These are phyloP conservation scores for Rhinella marina DNA, from an alignment of 2,797 vertebrate species.

Conservation along the genomic window DNA sequence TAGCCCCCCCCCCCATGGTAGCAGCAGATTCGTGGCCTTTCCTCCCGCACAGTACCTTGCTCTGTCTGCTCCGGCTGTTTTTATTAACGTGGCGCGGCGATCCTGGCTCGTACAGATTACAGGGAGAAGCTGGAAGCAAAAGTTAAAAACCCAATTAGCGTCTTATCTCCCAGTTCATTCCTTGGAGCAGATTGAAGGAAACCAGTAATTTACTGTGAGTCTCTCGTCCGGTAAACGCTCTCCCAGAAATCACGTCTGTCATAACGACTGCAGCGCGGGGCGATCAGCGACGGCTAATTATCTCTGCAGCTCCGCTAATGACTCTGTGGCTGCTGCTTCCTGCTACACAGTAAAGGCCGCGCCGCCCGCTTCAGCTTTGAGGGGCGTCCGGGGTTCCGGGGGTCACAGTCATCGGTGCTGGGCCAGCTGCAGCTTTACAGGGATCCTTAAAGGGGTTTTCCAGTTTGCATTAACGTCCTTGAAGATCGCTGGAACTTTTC, in stretches of 20 bases:
- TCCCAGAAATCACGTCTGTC: conserved; percentile 53
- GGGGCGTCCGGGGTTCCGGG: neutral
- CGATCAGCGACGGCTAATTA: conserved; percentile 32
- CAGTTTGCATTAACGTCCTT: too few relatives aligned
- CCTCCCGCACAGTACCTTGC: neutral
- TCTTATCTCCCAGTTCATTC: conserved; percentile 42
- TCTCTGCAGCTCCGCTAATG: conserved; percentile 48
- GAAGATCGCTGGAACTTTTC: too few relatives aligned
- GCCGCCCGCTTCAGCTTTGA: neutral
- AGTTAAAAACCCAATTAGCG: conserved; percentile 55
- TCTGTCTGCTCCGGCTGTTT: neutral
- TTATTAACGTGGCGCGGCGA: neutral
- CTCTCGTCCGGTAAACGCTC: conserved; percentile 51
- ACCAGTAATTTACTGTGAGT: conserved; percentile 54
- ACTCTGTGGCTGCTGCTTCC: neutral
- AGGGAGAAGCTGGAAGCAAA: conserved; percentile 32
- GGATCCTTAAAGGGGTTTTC: too few relatives aligned
- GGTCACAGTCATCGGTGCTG: neutral
- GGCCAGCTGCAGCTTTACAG: too few relatives aligned
- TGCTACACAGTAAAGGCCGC: neutral
- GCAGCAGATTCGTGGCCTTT: neutral
- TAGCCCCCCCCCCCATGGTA: neutral
- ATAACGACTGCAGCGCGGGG: conserved; percentile 1
- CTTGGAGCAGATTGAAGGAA: conserved; percentile 40
- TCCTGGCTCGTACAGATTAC: neutral